Evolutionary conservation across 1,140 invertebrate species (phyloP).

Genomic region (Rhagoletis pomonella): DNA sequence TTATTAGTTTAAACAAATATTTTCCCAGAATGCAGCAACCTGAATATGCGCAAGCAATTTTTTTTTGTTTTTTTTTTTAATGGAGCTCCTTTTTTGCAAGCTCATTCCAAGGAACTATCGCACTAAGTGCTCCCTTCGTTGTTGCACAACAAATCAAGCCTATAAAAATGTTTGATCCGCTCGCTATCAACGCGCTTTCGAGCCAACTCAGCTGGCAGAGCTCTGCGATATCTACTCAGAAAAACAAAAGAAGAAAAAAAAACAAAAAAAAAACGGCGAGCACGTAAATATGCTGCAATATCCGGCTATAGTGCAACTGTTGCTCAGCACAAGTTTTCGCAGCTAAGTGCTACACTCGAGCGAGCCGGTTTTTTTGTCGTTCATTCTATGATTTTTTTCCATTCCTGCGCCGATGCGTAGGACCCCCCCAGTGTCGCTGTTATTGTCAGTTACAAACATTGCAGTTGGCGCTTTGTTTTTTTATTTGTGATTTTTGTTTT

Average conservation of each 20-base stretch:
- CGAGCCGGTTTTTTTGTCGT: not conserved
- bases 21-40: too few relatives aligned
- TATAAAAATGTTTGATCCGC: not conserved
- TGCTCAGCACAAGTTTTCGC: not conserved
- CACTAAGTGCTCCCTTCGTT: not conserved
- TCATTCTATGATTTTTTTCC: too few relatives aligned
- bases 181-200: not conserved
- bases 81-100: not conserved
- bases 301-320: not conserved
- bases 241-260: not conserved
- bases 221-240: not conserved
- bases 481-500: not conserved
- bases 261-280: not conserved
- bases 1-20: too few relatives aligned
- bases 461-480: not conserved
- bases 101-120: not conserved
- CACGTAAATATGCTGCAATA: not conserved
- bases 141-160: not conserved
- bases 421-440: not conserved
- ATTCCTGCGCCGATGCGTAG: not conserved
- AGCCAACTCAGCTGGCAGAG: not conserved
- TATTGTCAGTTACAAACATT: constrained; percentile 17
- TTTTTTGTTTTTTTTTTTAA: too few relatives aligned
- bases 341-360: not conserved
- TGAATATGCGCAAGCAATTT: too few relatives aligned